Conservation (phyloP, 2,113 vertebrate genomes). For the Gymnorhina tibicen region DNA sequence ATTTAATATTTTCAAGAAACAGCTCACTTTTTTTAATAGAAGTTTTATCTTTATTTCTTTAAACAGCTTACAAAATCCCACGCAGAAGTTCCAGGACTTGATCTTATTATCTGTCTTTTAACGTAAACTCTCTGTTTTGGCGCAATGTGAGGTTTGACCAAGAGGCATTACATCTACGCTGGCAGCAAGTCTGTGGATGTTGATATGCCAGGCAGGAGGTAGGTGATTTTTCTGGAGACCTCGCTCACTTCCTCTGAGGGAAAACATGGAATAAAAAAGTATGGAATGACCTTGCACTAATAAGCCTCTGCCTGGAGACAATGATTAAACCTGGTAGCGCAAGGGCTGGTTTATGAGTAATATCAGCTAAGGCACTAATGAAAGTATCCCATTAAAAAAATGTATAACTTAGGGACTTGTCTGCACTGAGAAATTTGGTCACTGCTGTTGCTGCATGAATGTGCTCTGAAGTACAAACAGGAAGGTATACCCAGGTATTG, state of each 20-base stretch:
- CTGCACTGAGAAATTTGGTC: slow-evolving; percentile 24
- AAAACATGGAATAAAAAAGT: slow-evolving; percentile 46
- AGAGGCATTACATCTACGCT: slow-evolving; percentile 31
- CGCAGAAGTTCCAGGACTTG: neutral
- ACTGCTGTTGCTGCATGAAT: neutral
- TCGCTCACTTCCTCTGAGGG: slow-evolving; percentile 27
- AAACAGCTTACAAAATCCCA: slow-evolving; percentile 15
- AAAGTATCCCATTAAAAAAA: slow-evolving; percentile 62
- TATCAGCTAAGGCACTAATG: slow-evolving; percentile 52
- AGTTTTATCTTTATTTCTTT: slow-evolving; percentile 35
- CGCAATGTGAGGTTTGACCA: slow-evolving; percentile 28
- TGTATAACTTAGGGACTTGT: slow-evolving; percentile 36
- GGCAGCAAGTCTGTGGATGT: slow-evolving; percentile 56
- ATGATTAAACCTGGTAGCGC: slow-evolving; percentile 43
- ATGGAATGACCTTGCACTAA: slow-evolving; percentile 61
- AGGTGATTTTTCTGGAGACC: slow-evolving; percentile 47
- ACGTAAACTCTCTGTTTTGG: slow-evolving; percentile 39
- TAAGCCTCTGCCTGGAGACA: slow-evolving; percentile 62
- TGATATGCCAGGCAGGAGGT: slow-evolving; percentile 59
- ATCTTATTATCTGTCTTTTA: slow-evolving; percentile 36
- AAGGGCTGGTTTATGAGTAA: slow-evolving; percentile 58
- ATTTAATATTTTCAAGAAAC: neutral
- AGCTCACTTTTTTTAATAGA: neutral
- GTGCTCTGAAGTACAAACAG: neutral
- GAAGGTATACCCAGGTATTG: neutral